These are phyloP conservation scores for Athalia cordata DNA, from an alignment of 2,888 invertebrate genomes.

Conservation along the genomic window DNA sequence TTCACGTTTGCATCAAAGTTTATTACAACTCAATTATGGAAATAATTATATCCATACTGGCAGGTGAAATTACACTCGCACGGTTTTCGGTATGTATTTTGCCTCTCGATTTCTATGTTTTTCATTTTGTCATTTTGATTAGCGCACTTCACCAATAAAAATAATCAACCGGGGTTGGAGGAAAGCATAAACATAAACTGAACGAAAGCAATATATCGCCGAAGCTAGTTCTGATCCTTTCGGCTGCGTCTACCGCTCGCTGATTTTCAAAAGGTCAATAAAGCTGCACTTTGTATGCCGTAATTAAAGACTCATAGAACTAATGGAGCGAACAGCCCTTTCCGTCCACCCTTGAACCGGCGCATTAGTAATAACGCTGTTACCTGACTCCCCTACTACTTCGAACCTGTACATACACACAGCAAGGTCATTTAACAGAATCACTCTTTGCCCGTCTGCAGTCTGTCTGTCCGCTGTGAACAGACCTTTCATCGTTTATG, in stretches of 20 bases:
- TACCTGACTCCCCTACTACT: slow-evolving; percentile 37
- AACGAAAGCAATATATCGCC: background rate
- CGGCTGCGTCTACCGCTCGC: slow-evolving; percentile 44
- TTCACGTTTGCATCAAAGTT: too few species aligned
- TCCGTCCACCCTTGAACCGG: slow-evolving; percentile 31
- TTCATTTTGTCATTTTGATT: slow-evolving; percentile 57
- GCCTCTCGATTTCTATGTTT: slow-evolving; percentile 12
- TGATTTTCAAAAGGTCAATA: slow-evolving; percentile 56
- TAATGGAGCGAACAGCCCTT: slow-evolving; percentile 48
- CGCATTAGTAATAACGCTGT: slow-evolving; percentile 44
- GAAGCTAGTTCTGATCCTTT: slow-evolving; percentile 25
- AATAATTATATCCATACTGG: too few species aligned
- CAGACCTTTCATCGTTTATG: background rate
- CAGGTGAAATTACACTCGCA: too few species aligned
- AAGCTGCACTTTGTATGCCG: slow-evolving; percentile 47
- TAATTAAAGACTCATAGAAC: slow-evolving; percentile 50
- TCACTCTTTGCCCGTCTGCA: background rate
- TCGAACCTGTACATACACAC: slow-evolving; percentile 7
- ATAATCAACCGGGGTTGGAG: slow-evolving; percentile 1
- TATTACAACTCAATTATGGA: too few species aligned
- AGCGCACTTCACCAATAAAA: slow-evolving; percentile 54
- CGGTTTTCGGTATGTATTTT: background rate
- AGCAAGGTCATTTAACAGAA: background rate
- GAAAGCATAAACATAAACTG: slow-evolving; percentile 40
- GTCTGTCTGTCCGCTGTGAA: background rate